These are phyloP conservation scores for Trochalopteron elliotii DNA, from an alignment of 2,113 vertebrate genomes.

Conservation along the genomic window DNA sequence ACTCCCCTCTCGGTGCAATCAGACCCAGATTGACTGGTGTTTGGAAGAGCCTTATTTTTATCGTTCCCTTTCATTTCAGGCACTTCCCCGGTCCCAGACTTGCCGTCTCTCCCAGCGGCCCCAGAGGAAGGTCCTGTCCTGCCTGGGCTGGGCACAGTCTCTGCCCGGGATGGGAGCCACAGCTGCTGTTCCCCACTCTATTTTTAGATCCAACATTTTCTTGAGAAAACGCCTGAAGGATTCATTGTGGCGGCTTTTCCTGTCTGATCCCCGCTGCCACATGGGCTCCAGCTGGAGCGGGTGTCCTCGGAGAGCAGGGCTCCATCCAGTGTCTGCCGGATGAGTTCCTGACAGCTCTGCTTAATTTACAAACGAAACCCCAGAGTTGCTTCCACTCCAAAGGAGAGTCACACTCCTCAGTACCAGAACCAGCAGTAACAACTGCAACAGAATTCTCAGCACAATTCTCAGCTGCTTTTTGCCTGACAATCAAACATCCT, in stretches of 20 bases:
- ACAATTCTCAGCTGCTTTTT: not conserved
- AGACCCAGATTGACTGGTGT: not conserved
- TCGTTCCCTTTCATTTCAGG: not conserved
- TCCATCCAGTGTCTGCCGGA: slow-evolving; percentile 20
- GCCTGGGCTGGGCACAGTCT: not conserved
- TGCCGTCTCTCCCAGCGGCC: not conserved
- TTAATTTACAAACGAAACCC: not conserved
- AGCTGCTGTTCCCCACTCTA: not conserved
- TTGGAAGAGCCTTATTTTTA: not conserved
- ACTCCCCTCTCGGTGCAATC: not conserved
- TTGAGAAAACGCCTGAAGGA: not conserved
- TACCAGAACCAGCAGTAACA: fast-evolving
- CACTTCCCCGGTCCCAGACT: not conserved
- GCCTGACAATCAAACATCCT: not conserved
- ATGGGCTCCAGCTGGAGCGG: fast-evolving
- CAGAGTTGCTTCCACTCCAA: not conserved
- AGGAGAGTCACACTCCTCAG: fast-evolving
- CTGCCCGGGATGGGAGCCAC: not conserved
- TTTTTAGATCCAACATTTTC: not conserved
- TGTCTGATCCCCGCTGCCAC: not conserved
- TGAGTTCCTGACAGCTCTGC: not conserved
- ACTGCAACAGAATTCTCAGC: too few species aligned
- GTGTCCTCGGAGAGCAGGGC: not conserved
- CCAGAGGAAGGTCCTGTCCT: not conserved
- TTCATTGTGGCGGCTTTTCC: not conserved